Evolutionary conservation across 64 coral and sea anemone species (phyloP).

Genomic region (Pocillopora verrucosa): DNA sequence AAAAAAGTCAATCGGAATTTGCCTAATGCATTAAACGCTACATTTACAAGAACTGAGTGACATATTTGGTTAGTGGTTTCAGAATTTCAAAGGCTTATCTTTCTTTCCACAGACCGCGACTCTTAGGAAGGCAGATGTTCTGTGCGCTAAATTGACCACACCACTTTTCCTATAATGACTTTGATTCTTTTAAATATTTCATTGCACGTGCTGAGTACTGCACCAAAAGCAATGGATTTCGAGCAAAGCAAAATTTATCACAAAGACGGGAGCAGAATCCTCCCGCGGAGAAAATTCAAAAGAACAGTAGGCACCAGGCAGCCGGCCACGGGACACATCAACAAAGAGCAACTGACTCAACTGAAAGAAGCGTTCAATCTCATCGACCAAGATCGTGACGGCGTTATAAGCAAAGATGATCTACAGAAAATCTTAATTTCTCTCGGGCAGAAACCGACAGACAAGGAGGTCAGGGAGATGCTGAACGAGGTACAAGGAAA

Average conservation of each 20-base stretch:
- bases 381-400: slow-evolving; percentile 68
- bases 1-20: too few relatives aligned
- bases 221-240: not conserved
- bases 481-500: slow-evolving; percentile 38
- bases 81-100: not conserved
- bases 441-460: slow-evolving; percentile 62
- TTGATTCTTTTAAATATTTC: slow-evolving; percentile 8
- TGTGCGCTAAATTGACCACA: not conserved
- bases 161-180: not conserved
- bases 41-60: not conserved
- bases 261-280: slow-evolving; percentile 1
- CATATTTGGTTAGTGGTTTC: not conserved
- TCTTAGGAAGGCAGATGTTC: slow-evolving; percentile 28
- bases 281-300: slow-evolving; percentile 2
- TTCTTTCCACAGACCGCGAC: not conserved
- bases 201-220: slow-evolving; percentile 27
- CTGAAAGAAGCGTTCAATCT: slow-evolving; percentile 56
- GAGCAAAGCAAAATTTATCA: slow-evolving; percentile 10
- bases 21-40: not conserved
- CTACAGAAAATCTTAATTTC: slow-evolving; percentile 50
- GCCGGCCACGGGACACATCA: not conserved
- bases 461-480: slow-evolving; percentile 60
- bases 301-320: not conserved
- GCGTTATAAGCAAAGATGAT: slow-evolving; percentile 60
- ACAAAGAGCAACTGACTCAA: slow-evolving; percentile 39